Evolutionary conservation across 2,113 vertebrate genomes (phyloP), one percentile per base, ranked within the genome.

Genomic region (Hydropotes inermis): DNA sequence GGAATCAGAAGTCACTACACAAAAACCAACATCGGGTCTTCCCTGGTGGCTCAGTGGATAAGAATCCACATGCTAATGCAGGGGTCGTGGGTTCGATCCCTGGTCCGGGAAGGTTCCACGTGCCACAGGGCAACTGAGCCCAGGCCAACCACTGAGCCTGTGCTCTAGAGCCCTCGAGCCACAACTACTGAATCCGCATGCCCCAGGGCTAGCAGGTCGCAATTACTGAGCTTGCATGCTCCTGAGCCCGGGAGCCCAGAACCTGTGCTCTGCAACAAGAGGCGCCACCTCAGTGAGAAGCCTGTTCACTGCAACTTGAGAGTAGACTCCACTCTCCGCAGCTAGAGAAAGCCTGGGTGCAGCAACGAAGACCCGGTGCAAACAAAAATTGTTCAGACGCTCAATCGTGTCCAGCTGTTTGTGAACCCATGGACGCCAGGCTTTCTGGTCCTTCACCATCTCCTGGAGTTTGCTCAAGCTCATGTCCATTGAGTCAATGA

Each of bases 261-360:
- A 19, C 67, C n/a, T 70, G 67, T 1, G n/a, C 67, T 12, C n/a
- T 6, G n/a, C 67, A 23, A 12, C 19, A 1, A 39, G 57, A 58
- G 67, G 23, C 6, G n/a, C 67, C 10, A 1, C n/a, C n/a, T 21
- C n/a, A 23, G n/a, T 23, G n/a, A 70, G n/a, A 12, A 70, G 67
- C n/a, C 67, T 39, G 67, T 11, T 39, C 67, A 5, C 67, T 12
- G 67, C 67, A 70, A 1, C 67, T 23, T 39, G 67, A 39, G 67
- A 39, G 67, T 6, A 3, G 67, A n/a, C 19, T n/a, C 67, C 5
- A 0, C 19, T 70, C 67, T 70, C n/a, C 0, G 1, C 67, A 70
- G 19, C 16, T 17, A 54, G 52, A 19, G 52, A 19, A 54, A 54
- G 16, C 19, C 67, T 70, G 67, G 10, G 5, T 70, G 17, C 64